phyloP scores from a whole-genome alignment of 2,888 invertebrate genomes.

The Baccha elongata region DNA sequence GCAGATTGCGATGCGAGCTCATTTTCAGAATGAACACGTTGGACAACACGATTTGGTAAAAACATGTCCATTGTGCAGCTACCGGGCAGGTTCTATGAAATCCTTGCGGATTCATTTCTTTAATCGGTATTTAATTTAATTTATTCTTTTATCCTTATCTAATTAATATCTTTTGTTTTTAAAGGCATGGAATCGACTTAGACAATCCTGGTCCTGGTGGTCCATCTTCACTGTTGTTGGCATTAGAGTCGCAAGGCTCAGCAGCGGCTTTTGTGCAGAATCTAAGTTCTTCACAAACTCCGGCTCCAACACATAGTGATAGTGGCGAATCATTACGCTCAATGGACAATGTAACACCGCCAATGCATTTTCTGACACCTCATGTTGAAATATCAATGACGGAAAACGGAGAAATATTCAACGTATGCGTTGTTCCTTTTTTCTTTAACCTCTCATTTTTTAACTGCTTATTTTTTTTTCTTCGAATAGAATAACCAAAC shows the following conservation, averaged over 20 bases:
- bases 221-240: slow-evolving; percentile 88
- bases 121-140: slow-evolving; percentile 85
- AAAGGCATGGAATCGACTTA: slow-evolving; percentile 93
- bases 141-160: slow-evolving; percentile 76
- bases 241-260: slow-evolving; percentile 86
- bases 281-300: slow-evolving; percentile 81
- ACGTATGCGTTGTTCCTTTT: slow-evolving; percentile 76
- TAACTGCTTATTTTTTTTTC: slow-evolving; percentile 11
- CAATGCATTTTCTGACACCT: slow-evolving; percentile 95
- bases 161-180: neutral
- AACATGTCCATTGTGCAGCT: slow-evolving; percentile 94
- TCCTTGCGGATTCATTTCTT: slow-evolving; percentile 94
- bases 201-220: slow-evolving; percentile 94
- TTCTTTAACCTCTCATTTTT: neutral
- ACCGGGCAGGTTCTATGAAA: slow-evolving; percentile 94
- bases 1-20: slow-evolving; percentile 96
- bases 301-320: slow-evolving; percentile 90
- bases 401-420: slow-evolving; percentile 87
- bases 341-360: slow-evolving; percentile 93
- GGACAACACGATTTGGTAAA: slow-evolving; percentile 95
- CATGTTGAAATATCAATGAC: slow-evolving; percentile 96
- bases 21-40: slow-evolving; percentile 96
- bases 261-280: slow-evolving; percentile 76
- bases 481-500: slow-evolving; percentile 46
- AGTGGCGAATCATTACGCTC: slow-evolving; percentile 92